Evolutionary conservation across 2,797 vertebrate genomes (phyloP), one percentile per base, ranked within the genome.

Genomic region (Phoeniculus purpureus): DNA sequence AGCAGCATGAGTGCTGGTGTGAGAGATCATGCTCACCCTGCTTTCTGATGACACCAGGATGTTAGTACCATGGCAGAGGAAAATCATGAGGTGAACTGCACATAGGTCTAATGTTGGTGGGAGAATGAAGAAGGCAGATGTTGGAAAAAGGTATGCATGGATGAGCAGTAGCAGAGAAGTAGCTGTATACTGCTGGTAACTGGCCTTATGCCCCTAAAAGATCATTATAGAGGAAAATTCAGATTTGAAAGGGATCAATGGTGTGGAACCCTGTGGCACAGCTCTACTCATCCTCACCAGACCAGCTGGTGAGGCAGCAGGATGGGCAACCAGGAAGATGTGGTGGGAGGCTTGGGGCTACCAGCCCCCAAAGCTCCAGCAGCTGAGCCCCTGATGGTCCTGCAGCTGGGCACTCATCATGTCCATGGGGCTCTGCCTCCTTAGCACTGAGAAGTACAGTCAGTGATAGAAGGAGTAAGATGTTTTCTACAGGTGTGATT

Each of bases 271-370:
- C 43, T 15, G 17, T 75, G 77, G 64, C 59, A 62, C 31, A 54
- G 58, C 58, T 79, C 60, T 78, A 43, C 40, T 75, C 13, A 0
- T 54, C 31, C 43, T 73, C 37, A 20, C 25, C 84, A 91, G 79
- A 20, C 25, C 84, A 91, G 79, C 85, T 84, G 78, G 48, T 7
- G 4, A 68, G 60, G 64, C 85, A 85, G 81, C 55, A 81, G 67
- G 54, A n/a, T 66, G 65, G 45, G 65, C 34, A 48, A 13, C 45
- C 15, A 56, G 56, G 59, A 67, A 90, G 62, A 32, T 65, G 64
- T 79, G 82, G 13, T 50, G 68, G 29, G 22, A 43, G 13, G 29
- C 34, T 40, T 76, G 64, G 64, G n/a, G 29, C 60, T 54, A 6
- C 54, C 62, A 66, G 19, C 51, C 34, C n/a, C 10, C 48, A 48